Evolutionary conservation across 2,888 invertebrate genomes (phyloP), one percentile per base, ranked within the genome.

Genomic region (Urechis unicinctus): DNA sequence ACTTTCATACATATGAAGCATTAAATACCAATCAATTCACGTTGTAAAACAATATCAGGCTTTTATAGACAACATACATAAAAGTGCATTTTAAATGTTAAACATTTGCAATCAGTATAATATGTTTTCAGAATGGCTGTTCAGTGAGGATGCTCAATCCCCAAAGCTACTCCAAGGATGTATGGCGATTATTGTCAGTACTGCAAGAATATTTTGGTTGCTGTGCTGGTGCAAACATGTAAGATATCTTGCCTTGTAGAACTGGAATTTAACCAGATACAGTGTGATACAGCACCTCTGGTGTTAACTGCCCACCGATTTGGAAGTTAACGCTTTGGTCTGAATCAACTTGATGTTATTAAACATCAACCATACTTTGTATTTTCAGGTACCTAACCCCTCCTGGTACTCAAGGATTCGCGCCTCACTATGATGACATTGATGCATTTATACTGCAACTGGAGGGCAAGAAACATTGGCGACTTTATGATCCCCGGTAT

Each of bases 401-500:
- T 2, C 88, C 94, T 0, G 88, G 88, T 58, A 89, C 90, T 65
- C 96, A 97, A 81, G 98, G 98, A 0, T 98, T 98, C 81, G 97
- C 97, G 0, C 97, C 97, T 0, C 98, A 98, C 78, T 97, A 88
- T 75, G 98, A 98, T 80, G 98, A 98, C 72, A 97, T 98, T 62
- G 98, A 98, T 80, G 97, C 96, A 0, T 98, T 98, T 75, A 86
- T 98, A 48, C 74, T 98, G 49, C 98, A 98, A 81, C 80, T 95
- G 1, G 97, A 98, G 79, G 98, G 98, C 0, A 86, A 87, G 67
- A 98, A 98, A 76, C 85, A 87, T 62, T 98, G 97, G 97, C 48
- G 50, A 28, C 56, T 61, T 25, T 98, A 96, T 73, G 84, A 84
- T 64, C 93, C 96, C 17, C 81, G 73, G 73, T 74, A 53, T 36